These are phyloP conservation scores for Drosophila borealis DNA, from an alignment of 2,888 invertebrate genomes.

Conservation along the genomic window DNA sequence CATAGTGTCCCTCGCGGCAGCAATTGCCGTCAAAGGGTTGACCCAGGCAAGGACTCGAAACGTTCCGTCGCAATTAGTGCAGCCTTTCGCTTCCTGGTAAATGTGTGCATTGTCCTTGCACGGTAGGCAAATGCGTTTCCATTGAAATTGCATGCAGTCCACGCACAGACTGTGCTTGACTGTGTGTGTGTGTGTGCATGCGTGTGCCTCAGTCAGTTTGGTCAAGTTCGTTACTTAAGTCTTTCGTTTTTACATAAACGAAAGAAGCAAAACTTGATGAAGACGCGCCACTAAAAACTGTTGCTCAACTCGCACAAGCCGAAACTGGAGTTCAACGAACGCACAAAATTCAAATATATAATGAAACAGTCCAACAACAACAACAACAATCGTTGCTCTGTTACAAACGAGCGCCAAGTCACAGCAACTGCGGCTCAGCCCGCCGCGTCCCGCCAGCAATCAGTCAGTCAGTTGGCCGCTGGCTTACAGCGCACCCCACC, in stretches of 20 bases:
- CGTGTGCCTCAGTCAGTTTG: slow-evolving; percentile 1
- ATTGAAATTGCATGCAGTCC: slow-evolving; percentile 25
- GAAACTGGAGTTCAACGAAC: slow-evolving; percentile 70
- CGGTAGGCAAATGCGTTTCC: slow-evolving; percentile 69
- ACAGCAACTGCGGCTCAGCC: slow-evolving; percentile 29
- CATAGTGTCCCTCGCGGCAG: slow-evolving; percentile 13
- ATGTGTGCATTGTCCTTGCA: slow-evolving; percentile 53
- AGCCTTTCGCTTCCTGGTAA: slow-evolving; percentile 46
- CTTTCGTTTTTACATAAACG: slow-evolving; percentile 57
- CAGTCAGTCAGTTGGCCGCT: slow-evolving; percentile 62
- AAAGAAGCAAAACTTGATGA: slow-evolving; percentile 30
- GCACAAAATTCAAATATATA: slow-evolving; percentile 66
- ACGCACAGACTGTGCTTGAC: neutral
- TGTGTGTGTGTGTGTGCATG: neutral
- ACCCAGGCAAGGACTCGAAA: slow-evolving; percentile 8
- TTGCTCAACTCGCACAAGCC: slow-evolving; percentile 55
- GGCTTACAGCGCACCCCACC: slow-evolving; percentile 10
- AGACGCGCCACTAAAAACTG: slow-evolving; percentile 51
- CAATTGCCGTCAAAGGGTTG: slow-evolving; percentile 64
- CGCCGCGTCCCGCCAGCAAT: slow-evolving; percentile 41
- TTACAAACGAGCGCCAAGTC: slow-evolving; percentile 66
- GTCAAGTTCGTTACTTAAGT: slow-evolving; percentile 73
- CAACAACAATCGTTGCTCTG: slow-evolving; percentile 62
- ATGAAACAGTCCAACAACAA: slow-evolving; percentile 44
- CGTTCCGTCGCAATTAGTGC: slow-evolving; percentile 52